Percentiles rank a stretch among this genome's conserved stretches.
Evolutionary conservation across 64 coral and sea anemone genomes (phyloP).

Genomic region (Porites lutea): DNA sequence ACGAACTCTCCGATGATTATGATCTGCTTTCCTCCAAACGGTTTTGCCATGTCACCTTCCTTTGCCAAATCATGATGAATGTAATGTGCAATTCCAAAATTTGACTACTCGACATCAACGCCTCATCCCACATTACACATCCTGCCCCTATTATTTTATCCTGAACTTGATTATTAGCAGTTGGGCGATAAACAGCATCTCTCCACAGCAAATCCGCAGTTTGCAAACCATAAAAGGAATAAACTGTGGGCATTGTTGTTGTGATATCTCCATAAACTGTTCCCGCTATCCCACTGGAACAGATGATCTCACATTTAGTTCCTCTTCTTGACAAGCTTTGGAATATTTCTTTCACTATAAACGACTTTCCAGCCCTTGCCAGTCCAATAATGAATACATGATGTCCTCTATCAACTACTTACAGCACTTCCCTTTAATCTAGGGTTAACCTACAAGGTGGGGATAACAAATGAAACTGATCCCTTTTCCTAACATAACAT

Average conservation of each 20-base stretch:
- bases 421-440: no score
- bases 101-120: background rate
- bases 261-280: conserved; percentile 1
- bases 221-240: conserved; percentile 30
- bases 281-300: conserved; percentile 30
- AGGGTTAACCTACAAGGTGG: no score
- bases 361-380: conserved; percentile 36
- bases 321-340: background rate
- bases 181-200: background rate
- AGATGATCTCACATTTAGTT: background rate
- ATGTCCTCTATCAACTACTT: background rate
- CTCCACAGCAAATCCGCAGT: conserved; percentile 36
- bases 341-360: conserved; percentile 5
- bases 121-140: background rate
- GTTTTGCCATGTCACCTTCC: no score
- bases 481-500: no score
- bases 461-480: no score
- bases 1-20: background rate
- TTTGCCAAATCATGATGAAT: background rate
- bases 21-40: background rate
- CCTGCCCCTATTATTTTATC: background rate
- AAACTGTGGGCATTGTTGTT: background rate
- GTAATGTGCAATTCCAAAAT: background rate
- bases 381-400: conserved; percentile 28
- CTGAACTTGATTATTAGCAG: background rate